Evolutionary conservation across 2,113 vertebrate genomes (phyloP), one percentile per base, ranked within the genome.

Genomic region (Microtus pennsylvanicus): DNA sequence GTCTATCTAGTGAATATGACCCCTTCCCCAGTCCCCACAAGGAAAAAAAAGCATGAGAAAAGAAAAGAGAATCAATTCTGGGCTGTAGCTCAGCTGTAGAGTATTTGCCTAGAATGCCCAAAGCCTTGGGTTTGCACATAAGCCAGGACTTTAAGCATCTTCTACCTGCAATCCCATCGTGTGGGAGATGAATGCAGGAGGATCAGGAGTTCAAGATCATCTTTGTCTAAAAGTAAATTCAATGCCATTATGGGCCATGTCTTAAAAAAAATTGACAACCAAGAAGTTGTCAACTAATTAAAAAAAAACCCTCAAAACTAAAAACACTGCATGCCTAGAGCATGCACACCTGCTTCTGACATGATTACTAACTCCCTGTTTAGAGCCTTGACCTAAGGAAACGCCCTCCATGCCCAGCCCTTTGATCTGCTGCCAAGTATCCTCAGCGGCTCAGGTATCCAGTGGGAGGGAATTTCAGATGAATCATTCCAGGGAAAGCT

Each of bases 281-380:
- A 65, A 93, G 89, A 87, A 45, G 21, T 67, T 86, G 58, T 19
- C 2, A 45, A 87, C 28, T 75, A 58, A 81, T 87, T 24, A 11
- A 72, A 63, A 75, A 88, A 63, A 1, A 3, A 7, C 28, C 3
- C 3, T 21, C 58, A 78, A 61, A 58, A 24, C 52, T 28, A 83
- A 38, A 26, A 61, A 4, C 55, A 42, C 0, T 0, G 13, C 22
- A 24, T 0, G 8, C 28, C 26, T 26, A 14, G 16, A 16, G 80
- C 38, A 38, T 3, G 26, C 12, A 28, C n/a, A 28, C 33, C 7
- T 70, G 47, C n/a, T 30, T 35, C 30, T 24, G 17, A 33, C 33
- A 1, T 63, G 33, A 55, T 80, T 33, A 33, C 61, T 75, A 76
- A 80, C 72, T 63, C 14, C 55, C 30, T 65, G 10, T 77, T 55